Conservation (phyloP, 1,140 invertebrate species). For the Heliconius melpomene region DNA sequence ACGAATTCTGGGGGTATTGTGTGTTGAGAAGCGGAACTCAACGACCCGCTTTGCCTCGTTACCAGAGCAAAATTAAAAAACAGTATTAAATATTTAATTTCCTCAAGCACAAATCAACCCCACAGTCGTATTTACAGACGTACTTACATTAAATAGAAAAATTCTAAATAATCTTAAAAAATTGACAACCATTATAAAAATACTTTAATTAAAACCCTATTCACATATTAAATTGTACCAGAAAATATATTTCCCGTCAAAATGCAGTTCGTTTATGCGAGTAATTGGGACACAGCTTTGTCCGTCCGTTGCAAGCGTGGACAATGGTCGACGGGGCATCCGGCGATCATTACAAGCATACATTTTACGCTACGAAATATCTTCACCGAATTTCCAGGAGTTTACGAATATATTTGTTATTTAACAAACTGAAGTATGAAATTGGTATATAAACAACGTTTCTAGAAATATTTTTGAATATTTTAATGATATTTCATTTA, state of each 20-base stretch:
- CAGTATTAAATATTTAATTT: too few relatives aligned
- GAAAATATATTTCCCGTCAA: conserved; percentile 16
- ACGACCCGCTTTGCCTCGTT: too few relatives aligned
- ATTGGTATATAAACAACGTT: background rate
- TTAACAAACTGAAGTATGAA: background rate
- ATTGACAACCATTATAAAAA: background rate
- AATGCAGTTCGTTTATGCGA: conserved; percentile 14
- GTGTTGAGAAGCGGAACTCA: too few relatives aligned
- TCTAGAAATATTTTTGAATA: background rate
- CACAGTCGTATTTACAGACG: too few relatives aligned
- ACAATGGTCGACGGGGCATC: conserved; percentile 17
- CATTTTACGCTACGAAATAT: background rate
- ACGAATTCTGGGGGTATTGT: too few relatives aligned
- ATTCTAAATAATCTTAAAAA: background rate
- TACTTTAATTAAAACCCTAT: background rate
- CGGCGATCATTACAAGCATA: conserved; percentile 19
- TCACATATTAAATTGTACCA: background rate
- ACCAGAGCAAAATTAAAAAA: too few relatives aligned
- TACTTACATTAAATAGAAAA: background rate
- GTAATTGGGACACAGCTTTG: conserved; percentile 18
- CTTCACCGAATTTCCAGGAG: background rate
- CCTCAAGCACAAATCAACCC: too few relatives aligned
- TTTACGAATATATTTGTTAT: background rate
- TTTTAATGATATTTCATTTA: too few relatives aligned
- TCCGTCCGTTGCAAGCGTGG: conserved; percentile 23